These are phyloP conservation scores for Parambassis ranga DNA, from an alignment of 2,797 vertebrate genomes.

Conservation along the genomic window DNA sequence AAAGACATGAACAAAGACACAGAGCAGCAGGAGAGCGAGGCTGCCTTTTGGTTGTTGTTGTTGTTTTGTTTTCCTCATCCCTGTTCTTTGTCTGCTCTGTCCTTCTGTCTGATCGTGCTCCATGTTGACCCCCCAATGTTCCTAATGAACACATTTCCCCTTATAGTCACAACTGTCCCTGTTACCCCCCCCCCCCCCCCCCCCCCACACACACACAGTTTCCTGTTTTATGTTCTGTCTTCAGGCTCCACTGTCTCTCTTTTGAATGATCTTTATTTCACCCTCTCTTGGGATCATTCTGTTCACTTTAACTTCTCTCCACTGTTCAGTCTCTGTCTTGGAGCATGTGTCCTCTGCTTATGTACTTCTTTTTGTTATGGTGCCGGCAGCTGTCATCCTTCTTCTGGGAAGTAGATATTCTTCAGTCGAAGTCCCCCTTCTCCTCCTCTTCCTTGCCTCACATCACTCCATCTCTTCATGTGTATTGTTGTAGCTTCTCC, in stretches of 20 bases:
- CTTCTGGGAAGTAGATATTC: slow-evolving; percentile 19
- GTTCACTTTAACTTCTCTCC: not conserved
- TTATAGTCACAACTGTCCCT: slow-evolving; percentile 14
- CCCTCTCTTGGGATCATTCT: slow-evolving; percentile 5
- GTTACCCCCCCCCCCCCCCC: too few species aligned
- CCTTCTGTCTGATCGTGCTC: slow-evolving; percentile 14
- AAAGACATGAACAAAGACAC: slow-evolving; percentile 36
- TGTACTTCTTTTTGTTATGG: slow-evolving; percentile 6
- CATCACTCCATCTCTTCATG: slow-evolving; percentile 6
- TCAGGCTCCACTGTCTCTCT: slow-evolving; percentile 18
- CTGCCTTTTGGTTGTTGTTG: not conserved
- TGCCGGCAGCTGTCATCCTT: slow-evolving; percentile 9
- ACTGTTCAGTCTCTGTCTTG: not conserved
- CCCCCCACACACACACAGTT: too few species aligned
- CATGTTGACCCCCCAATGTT: slow-evolving; percentile 4
- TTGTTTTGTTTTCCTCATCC: not conserved
- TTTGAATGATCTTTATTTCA: slow-evolving; percentile 1
- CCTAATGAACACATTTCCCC: slow-evolving; percentile 31
- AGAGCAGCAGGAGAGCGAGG: slow-evolving; percentile 30
- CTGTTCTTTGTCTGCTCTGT: not conserved
- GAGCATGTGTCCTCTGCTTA: not conserved
- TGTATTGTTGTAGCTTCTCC: not conserved
- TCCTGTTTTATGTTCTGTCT: slow-evolving; percentile 20
- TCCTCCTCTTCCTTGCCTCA: not conserved
- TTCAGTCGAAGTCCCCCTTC: not conserved